Conservation (phyloP, 2,888 invertebrate species). For the Schizotus pectinicornis region DNA sequence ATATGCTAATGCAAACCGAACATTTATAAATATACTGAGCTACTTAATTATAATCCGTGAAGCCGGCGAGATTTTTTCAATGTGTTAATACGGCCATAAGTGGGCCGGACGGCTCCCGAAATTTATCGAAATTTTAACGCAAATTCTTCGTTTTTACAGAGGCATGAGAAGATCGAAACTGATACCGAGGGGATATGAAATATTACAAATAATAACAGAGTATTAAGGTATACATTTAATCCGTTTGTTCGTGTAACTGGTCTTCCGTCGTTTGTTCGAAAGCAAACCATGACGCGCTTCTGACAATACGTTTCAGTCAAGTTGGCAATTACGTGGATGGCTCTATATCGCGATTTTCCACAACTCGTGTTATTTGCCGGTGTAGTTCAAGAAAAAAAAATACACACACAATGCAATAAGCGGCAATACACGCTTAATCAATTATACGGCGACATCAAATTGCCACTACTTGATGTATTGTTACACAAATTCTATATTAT, state of each 20-base stretch:
- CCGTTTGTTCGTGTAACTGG: slow-evolving; percentile 49
- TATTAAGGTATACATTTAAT: slow-evolving; percentile 46
- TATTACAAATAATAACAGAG: slow-evolving; percentile 55
- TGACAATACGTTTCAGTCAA: slow-evolving; percentile 30
- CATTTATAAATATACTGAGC: slow-evolving; percentile 42
- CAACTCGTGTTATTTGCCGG: slow-evolving; percentile 17
- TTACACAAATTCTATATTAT: too few species aligned
- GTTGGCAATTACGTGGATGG: slow-evolving; percentile 23
- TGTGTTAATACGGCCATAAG: slow-evolving; percentile 21
- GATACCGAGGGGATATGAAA: slow-evolving; percentile 43
- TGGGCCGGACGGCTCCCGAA: slow-evolving; percentile 6
- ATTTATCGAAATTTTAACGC: slow-evolving; percentile 7
- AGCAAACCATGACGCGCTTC: slow-evolving; percentile 54
- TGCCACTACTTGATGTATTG: too few species aligned
- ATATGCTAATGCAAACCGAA: slow-evolving; percentile 48
- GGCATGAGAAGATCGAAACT: slow-evolving; percentile 11
- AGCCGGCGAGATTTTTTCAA: slow-evolving; percentile 22
- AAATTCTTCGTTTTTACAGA: slow-evolving; percentile 6
- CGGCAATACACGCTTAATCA: slow-evolving; percentile 11
- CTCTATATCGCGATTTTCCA: slow-evolving; percentile 22
- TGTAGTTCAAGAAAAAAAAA: slow-evolving; percentile 15
- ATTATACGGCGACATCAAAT: neutral
- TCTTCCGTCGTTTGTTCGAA: slow-evolving; percentile 56
- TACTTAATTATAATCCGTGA: slow-evolving; percentile 44
- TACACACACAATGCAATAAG: slow-evolving; percentile 9